Evolutionary conservation across 2,888 invertebrate genomes (phyloP).

Genomic region (Microplitis manilae): DNA sequence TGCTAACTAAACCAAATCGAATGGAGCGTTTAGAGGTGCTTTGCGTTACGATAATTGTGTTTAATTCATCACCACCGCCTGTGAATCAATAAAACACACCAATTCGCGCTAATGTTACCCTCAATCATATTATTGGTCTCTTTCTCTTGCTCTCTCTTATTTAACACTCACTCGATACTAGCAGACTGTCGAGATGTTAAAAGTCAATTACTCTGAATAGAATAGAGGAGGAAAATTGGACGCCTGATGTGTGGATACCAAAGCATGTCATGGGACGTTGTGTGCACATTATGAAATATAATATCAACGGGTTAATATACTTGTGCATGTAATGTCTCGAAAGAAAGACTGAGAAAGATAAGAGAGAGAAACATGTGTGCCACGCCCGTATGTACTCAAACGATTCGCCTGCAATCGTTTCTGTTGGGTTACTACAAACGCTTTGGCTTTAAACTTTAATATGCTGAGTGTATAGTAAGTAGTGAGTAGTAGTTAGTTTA

Average conservation of each 20-base stretch:
- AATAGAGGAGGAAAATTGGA: not conserved
- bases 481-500: not conserved
- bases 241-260: not conserved
- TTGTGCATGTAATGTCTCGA: not conserved
- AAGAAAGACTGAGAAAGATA: not conserved
- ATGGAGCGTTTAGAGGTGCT: conserved; percentile 45
- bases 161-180: not conserved
- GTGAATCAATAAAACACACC: conserved; percentile 16
- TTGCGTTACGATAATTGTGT: conserved; percentile 44
- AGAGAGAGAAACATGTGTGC: conserved; percentile 19
- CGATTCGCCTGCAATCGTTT: conserved; percentile 31
- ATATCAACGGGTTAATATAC: not conserved
- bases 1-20: conserved; percentile 7
- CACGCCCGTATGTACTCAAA: conserved; percentile 34
- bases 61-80: conserved; percentile 8
- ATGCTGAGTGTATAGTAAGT: not conserved
- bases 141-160: not conserved
- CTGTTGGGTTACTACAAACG: not conserved
- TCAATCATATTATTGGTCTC: conserved; percentile 1
- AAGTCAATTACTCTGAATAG: conserved; percentile 27
- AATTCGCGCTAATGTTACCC: conserved; percentile 21
- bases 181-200: conserved; percentile 18
- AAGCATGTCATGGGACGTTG: not conserved
- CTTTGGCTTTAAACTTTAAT: not conserved
- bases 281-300: not conserved